Base-by-base conservation (phyloP, 2,888 invertebrate species). In the Thera britannica region DNA sequence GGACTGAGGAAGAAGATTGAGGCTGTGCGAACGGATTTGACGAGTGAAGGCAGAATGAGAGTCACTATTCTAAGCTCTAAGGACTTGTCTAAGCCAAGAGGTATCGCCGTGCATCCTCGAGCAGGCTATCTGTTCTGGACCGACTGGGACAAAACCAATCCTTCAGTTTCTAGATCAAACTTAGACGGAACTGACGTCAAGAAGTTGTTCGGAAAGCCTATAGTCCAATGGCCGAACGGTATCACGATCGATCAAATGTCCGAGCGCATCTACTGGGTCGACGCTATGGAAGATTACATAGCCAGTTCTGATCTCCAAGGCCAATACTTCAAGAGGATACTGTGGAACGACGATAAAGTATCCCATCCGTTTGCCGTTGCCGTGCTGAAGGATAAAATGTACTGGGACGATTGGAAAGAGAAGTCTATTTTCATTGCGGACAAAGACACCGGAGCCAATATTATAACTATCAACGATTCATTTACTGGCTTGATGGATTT, bases 361-460 rank as follows among this genome's bases (percentile, higher is more conserved):
- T 95, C 96, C 0, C 98, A 98, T 94, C 98, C 98, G 4, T 98
- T 98, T 82, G 97, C 97, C 0, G 96, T 98, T 0, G 97, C 96
- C 0, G 96, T 98, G 0, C 96, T 97, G 80, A 98, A 98, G 87
- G 96, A 97, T 79, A 95, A 95, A 76, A 95, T 98, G 94, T 98
- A 97, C 81, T 98, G 98, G 98, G 97, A 98, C 79, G 98, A 98
- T 84, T 98, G 97, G 97, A 96, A 96, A 77, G 95, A 95, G 59
- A 96, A 96, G 68, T 95, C 96, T 38, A 96, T 98, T 65, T 97
- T 97, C 80, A 94, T 96, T 4, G 96, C 97, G 0, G 97, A 97
- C 78, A 98, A 98, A 83, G 96, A 97, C 81, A 95, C 95, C 58
- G 97, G 97, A 0, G 89, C 93, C 2, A 95, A 95, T 41, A 92